These are phyloP conservation scores for Platynereis dumerilii DNA, from an alignment of 2,888 invertebrate species.

Conservation along the genomic window DNA sequence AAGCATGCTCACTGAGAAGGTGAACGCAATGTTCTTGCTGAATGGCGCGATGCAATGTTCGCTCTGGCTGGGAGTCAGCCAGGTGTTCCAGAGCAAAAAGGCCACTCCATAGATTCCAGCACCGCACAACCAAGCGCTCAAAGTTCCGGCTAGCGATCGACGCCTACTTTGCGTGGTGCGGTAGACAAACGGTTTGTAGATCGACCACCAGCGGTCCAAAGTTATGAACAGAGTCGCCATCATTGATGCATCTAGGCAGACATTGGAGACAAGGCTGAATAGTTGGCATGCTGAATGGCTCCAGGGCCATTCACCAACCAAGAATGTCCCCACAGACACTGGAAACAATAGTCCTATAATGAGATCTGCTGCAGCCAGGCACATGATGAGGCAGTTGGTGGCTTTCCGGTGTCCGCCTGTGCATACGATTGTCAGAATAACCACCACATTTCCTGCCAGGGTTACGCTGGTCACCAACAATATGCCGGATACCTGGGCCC, in stretches of 20 bases:
- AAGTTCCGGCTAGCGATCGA: not conserved
- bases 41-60: not conserved
- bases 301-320: not conserved
- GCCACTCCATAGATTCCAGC: not conserved
- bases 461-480: not conserved
- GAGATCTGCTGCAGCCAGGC: slow-evolving; percentile 5
- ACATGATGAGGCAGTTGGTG: slow-evolving; percentile 7
- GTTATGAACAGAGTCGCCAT: not conserved
- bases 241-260: slow-evolving; percentile 1
- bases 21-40: not conserved
- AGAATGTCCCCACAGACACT: not conserved
- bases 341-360: not conserved
- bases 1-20: not conserved
- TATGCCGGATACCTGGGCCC: not conserved
- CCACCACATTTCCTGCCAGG: not conserved
- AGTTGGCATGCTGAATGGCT: not conserved
- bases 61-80: not conserved
- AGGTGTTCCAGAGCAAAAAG: not conserved
- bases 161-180: not conserved
- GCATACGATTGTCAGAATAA: not conserved
- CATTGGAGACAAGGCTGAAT: not conserved
- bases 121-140: not conserved
- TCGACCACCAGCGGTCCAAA: slow-evolving; percentile 7
- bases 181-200: slow-evolving; percentile 1
- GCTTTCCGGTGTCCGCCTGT: slow-evolving; percentile 1